phyloP scores from a whole-genome alignment of 1,140 invertebrate species.

The Epicauta chinensis region DNA sequence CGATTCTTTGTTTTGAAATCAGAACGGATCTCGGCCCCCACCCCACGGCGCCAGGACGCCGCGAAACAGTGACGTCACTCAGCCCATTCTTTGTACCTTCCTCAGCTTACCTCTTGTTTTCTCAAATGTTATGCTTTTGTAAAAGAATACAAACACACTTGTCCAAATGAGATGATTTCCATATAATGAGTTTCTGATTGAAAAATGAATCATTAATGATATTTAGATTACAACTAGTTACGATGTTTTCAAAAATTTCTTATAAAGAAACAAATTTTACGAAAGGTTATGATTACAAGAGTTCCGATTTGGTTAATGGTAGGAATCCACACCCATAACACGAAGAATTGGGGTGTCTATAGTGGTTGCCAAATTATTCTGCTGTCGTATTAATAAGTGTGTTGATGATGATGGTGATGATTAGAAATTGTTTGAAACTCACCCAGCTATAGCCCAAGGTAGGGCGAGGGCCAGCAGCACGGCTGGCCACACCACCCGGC shows the following conservation, averaged over 20 bases:
- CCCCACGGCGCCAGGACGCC: slow-evolving; percentile 24
- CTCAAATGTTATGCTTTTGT: background rate
- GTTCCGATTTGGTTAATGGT: background rate
- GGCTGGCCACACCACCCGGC: slow-evolving; percentile 39
- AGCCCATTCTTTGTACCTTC: slow-evolving; percentile 21
- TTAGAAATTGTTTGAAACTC: slow-evolving; percentile 22
- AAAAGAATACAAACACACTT: background rate
- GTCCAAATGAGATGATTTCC: too few species aligned
- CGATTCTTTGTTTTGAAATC: slow-evolving; percentile 32
- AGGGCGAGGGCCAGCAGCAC: slow-evolving; percentile 38
- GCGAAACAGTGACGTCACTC: slow-evolving; percentile 24
- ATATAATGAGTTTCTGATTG: too few species aligned
- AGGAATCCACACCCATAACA: slow-evolving; percentile 2
- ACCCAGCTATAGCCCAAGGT: slow-evolving; percentile 33
- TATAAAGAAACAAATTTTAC: too few species aligned
- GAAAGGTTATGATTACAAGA: too few species aligned
- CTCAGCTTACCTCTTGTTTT: slow-evolving; percentile 5
- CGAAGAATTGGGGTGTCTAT: too few species aligned
- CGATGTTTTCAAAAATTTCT: too few species aligned
- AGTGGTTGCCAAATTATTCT: too few species aligned
- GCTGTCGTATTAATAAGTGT: too few species aligned
- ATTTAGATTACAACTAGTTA: too few species aligned
- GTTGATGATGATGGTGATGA: too few species aligned
- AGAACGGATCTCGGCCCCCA: slow-evolving; percentile 19
- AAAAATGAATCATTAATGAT: too few species aligned